Conservation (phyloP, 2,113 vertebrate species). For the Monarcha castaneiventris region DNA sequence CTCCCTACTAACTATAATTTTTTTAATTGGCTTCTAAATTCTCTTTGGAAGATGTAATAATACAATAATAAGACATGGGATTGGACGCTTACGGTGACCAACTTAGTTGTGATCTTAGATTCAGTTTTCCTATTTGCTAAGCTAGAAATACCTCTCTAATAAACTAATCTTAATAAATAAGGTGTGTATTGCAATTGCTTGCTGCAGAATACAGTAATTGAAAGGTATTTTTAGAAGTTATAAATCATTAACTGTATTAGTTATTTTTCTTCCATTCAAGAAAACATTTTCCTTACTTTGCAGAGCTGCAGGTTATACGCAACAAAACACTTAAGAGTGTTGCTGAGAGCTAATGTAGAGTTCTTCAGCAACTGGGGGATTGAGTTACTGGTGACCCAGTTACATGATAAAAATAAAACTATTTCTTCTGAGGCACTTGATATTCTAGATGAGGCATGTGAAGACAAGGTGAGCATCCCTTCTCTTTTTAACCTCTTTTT, state of each 20-base stretch:
- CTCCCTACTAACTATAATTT: background rate
- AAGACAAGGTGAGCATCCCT: constrained; percentile 88
- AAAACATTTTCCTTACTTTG: background rate
- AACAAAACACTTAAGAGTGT: constrained; percentile 93
- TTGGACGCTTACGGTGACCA: background rate
- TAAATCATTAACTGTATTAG: background rate
- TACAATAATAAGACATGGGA: background rate
- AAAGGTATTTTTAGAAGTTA: background rate
- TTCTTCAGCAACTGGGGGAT: constrained; percentile 99
- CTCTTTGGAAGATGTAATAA: background rate
- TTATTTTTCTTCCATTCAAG: background rate
- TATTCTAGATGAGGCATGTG: constrained; percentile 96
- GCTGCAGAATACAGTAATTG: background rate
- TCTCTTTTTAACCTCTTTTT: background rate
- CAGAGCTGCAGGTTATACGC: constrained; percentile 92
- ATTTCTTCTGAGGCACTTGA: constrained; percentile 95
- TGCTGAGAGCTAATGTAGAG: constrained; percentile 93
- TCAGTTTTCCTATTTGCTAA: background rate
- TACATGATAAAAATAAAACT: constrained; percentile 96
- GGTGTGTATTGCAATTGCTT: background rate
- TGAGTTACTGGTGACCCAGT: constrained; percentile 94
- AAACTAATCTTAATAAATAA: background rate
- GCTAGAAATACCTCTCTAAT: background rate
- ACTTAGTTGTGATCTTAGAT: background rate
- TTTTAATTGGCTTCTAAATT: background rate